phyloP scores from a whole-genome alignment of 2,888 invertebrate genomes.

The Caenorhabditis zanzibari region DNA sequence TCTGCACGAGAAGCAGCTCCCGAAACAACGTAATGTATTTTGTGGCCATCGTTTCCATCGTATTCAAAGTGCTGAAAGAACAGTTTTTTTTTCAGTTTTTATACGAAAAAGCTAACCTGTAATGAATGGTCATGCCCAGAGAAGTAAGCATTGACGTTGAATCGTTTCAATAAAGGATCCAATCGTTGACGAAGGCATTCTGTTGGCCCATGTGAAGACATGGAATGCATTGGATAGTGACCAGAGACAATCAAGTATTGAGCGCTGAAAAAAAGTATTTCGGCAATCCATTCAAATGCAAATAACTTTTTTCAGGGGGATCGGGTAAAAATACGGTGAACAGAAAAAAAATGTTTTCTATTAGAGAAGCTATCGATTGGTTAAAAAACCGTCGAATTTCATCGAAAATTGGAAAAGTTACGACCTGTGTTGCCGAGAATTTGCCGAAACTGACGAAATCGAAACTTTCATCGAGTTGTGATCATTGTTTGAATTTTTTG shows the following conservation, averaged over 20 bases:
- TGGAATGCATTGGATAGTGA: conserved; percentile 85
- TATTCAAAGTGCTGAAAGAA: conserved; percentile 70
- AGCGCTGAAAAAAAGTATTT: conserved; percentile 84
- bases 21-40: conserved; percentile 84
- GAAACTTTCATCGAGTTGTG: no score
- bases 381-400: no score
- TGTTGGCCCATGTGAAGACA: conserved; percentile 85
- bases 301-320: no score
- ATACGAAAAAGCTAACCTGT: conserved; percentile 81
- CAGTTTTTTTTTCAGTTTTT: not conserved
- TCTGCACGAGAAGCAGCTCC: conserved; percentile 85
- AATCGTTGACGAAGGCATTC: conserved; percentile 84
- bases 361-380: no score
- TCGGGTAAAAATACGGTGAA: no score
- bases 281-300: no score
- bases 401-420: no score
- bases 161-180: conserved; percentile 84
- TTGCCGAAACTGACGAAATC: no score
- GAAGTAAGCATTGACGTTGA: conserved; percentile 85
- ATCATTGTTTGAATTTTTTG: no score
- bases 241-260: conserved; percentile 85
- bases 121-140: conserved; percentile 86
- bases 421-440: no score
- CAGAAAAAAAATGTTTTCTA: no score
- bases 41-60: conserved; percentile 70